Evolutionary conservation across 1,140 invertebrate genomes (phyloP).

Genomic region (Bombus balteatus): DNA sequence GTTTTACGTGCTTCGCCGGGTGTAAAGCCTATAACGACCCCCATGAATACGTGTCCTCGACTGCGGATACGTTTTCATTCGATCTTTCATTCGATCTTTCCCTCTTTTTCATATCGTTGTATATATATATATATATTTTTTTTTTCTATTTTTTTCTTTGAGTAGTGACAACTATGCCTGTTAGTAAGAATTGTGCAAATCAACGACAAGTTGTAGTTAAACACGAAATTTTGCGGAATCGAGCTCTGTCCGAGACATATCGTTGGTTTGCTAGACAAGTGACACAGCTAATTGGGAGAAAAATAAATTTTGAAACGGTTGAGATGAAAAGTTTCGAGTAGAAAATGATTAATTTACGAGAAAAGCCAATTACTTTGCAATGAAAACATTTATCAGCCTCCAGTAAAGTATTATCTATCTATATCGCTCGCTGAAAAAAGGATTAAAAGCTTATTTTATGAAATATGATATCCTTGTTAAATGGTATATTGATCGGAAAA

Average conservation of each 20-base stretch:
- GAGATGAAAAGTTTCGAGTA: too few species aligned
- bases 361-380: too few species aligned
- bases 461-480: too few species aligned
- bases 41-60: not conserved
- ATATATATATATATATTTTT: not conserved
- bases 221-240: not conserved
- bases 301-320: not conserved
- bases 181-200: not conserved
- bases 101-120: not conserved
- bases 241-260: too few species aligned
- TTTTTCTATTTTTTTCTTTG: not conserved
- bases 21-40: not conserved
- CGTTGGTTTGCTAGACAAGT: not conserved
- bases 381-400: too few species aligned
- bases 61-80: not conserved
- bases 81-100: not conserved
- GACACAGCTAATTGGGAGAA: too few species aligned
- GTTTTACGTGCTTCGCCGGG: not conserved
- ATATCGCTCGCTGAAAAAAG: too few species aligned
- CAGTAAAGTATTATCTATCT: too few species aligned
- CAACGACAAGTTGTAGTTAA: not conserved
- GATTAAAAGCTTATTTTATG: too few species aligned
- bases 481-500: too few species aligned
- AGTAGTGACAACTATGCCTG: too few species aligned
- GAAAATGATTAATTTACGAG: too few species aligned